Conservation (phyloP, 2,888 invertebrate genomes). For the Zhuqinia jingwanae region DNA sequence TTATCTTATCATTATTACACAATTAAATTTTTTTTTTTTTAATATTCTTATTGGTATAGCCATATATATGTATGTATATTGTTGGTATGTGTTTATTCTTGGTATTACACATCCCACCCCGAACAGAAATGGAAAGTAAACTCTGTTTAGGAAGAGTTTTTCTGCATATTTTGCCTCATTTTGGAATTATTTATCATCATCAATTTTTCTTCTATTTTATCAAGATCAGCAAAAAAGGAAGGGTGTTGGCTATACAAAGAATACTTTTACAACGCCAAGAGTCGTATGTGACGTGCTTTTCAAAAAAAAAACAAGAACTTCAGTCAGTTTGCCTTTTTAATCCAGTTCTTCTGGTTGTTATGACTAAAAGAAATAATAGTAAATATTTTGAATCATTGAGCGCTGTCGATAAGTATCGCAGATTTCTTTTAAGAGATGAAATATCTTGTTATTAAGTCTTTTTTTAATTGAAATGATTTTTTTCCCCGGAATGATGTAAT, state of each 20-base stretch:
- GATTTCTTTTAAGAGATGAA: no score
- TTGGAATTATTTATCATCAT: slow-evolving; percentile 48
- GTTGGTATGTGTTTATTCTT: neutral
- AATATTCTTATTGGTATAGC: neutral
- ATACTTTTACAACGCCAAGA: slow-evolving; percentile 4
- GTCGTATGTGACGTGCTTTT: neutral
- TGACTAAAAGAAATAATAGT: neutral
- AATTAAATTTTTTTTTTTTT: no score
- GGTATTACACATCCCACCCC: neutral
- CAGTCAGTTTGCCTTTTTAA: slow-evolving; percentile 28
- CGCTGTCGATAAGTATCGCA: no score
- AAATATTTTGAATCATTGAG: no score
- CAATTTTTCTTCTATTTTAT: slow-evolving; percentile 24
- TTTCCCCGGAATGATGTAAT: no score
- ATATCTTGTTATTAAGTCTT: no score
- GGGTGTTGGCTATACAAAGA: slow-evolving; percentile 23
- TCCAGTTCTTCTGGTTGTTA: slow-evolving; percentile 41
- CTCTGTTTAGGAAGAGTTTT: neutral
- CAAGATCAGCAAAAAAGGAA: slow-evolving; percentile 53
- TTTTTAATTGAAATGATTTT: no score
- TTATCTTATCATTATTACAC: neutral
- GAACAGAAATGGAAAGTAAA: slow-evolving; percentile 27
- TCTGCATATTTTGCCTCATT: slow-evolving; percentile 15
- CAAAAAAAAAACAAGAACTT: slow-evolving; percentile 19
- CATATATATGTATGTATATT: neutral